Conservation (phyloP, 2,888 invertebrate species). For the Apamea crenata region DNA sequence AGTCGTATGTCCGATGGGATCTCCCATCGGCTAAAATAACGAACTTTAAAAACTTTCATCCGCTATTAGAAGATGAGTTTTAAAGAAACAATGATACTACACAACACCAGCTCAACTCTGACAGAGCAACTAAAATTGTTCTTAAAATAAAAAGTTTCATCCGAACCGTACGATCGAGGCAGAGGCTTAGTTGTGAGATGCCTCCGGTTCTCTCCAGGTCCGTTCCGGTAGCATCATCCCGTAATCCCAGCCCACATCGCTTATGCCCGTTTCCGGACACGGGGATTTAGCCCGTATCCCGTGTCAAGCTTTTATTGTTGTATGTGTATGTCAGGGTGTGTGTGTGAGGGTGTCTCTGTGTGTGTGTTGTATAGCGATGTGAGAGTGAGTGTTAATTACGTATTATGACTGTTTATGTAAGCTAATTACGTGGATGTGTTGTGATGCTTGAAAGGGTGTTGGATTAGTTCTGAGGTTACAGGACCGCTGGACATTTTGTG, state of each 20-base stretch:
- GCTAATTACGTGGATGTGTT: not conserved
- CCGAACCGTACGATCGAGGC: constrained; percentile 35
- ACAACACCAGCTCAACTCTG: not conserved
- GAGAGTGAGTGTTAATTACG: constrained; percentile 18
- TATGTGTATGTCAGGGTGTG: not conserved
- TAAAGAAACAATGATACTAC: not conserved
- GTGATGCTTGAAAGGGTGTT: not conserved
- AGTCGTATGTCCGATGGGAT: not conserved
- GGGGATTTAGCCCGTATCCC: constrained; percentile 45
- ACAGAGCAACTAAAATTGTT: constrained; percentile 13
- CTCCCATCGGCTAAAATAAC: not conserved
- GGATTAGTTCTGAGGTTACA: constrained; percentile 2
- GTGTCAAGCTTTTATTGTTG: constrained; percentile 34
- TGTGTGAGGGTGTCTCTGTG: too few relatives aligned
- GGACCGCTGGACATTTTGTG: not conserved
- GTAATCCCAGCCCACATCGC: constrained; percentile 64
- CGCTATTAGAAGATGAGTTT: not conserved
- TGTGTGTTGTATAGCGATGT: constrained; percentile 2
- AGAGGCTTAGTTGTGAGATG: constrained; percentile 56
- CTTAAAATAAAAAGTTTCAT: constrained; percentile 15
- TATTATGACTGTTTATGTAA: constrained; percentile 5
- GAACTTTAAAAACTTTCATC: not conserved
- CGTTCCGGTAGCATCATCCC: constrained; percentile 66
- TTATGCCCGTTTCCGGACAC: constrained; percentile 50
- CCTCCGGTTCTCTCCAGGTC: constrained; percentile 64